Conservation (phyloP, 2,113 vertebrate species). For the Synodontis membranacea region DNA sequence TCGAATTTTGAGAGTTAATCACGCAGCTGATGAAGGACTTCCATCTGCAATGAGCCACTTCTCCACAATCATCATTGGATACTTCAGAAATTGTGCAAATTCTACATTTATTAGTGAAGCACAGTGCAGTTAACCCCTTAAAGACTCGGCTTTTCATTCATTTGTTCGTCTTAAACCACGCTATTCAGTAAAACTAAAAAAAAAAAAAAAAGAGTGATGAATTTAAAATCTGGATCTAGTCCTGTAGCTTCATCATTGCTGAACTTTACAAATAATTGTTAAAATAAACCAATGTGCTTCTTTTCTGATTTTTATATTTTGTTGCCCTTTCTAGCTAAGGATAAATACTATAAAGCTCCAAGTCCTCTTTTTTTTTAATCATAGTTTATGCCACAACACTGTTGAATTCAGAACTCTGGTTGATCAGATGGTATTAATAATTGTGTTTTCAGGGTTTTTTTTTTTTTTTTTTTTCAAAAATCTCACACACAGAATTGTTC, state of each 20-base stretch:
- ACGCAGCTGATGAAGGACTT: conserved; percentile 4
- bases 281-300: background rate
- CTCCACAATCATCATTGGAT: background rate
- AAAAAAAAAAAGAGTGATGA: background rate
- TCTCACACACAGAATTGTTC: background rate
- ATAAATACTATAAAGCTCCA: background rate
- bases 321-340: too few species aligned
- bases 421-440: background rate
- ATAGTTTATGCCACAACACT: background rate
- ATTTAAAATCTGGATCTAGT: background rate
- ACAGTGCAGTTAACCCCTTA: background rate
- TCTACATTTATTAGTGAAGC: background rate
- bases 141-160: background rate
- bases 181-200: background rate
- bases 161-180: background rate
- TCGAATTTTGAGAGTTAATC: background rate
- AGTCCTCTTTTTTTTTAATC: background rate
- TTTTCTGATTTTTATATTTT: background rate
- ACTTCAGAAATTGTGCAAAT: background rate
- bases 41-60: background rate
- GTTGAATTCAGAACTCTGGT: background rate
- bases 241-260: background rate
- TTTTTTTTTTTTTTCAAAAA: too few species aligned
- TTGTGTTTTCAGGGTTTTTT: too few species aligned
- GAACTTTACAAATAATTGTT: background rate